Percentiles rank a stretch among this genome's conserved stretches.
Evolutionary conservation across 2,113 vertebrate species (phyloP).

Genomic region (Ammospiza nelsoni): DNA sequence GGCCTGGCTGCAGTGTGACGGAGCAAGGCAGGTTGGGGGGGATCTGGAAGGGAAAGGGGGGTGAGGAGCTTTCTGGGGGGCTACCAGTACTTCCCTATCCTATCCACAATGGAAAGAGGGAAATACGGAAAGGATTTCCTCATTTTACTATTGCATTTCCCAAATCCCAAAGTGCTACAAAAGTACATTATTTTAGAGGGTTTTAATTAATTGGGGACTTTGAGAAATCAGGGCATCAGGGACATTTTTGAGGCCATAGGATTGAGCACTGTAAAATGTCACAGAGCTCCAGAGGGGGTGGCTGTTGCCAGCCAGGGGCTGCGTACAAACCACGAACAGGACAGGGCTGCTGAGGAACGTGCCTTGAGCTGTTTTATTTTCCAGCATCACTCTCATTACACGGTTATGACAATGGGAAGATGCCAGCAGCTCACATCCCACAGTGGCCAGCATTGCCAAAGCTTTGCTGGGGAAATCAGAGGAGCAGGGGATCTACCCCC

Average conservation of each 20-base stretch:
- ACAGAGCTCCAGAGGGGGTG: not conserved
- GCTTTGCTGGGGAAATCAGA: rapidly evolving
- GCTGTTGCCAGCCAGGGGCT: no score
- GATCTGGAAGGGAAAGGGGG: slow-evolving; percentile 75
- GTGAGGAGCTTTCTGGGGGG: not conserved
- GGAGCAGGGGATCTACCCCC: not conserved
- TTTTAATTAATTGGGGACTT: not conserved
- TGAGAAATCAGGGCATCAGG: not conserved
- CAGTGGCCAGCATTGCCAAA: not conserved
- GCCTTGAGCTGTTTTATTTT: no score
- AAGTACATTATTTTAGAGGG: not conserved
- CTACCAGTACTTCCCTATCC: not conserved
- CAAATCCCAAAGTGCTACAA: not conserved
- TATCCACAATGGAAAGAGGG: not conserved
- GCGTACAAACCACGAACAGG: no score
- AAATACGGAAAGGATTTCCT: not conserved
- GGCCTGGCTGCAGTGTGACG: slow-evolving; percentile 92
- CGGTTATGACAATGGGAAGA: no score
- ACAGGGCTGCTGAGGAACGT: no score
- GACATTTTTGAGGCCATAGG: not conserved
- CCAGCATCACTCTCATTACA: no score
- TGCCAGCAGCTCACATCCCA: no score
- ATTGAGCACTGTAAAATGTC: not conserved
- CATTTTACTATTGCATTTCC: not conserved
- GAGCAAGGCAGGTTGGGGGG: slow-evolving; percentile 94